Evolutionary conservation across 1,140 invertebrate species (phyloP), one percentile per base, ranked within the genome.

Genomic region (Calephelis nemesis): DNA sequence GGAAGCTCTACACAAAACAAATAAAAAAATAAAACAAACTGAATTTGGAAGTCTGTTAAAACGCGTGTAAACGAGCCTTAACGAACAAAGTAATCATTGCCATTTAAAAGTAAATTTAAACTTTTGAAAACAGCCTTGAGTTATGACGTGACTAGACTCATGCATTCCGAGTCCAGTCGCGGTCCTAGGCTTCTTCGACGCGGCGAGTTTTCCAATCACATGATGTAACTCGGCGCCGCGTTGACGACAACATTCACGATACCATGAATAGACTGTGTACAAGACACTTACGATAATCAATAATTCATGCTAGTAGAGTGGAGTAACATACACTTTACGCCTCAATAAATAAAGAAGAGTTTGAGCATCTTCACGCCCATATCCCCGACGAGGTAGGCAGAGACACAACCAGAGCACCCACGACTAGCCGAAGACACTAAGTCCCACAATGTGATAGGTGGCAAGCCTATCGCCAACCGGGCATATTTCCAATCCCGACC

Each of bases 191-290:
- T 72, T 78, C 74, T 65, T 71, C 66, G 72, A 81, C 79, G 77
- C 81, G 76, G 68, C 78, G 79, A 83, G 78, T 83, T 85, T 87
- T 87, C 84, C 83, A 81, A 85, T 79, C 69, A 77, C 49, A 76
- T 87, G 83, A 87, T 81, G 84, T 85, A 84, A 87, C 73, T 69
- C 70, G 84, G 84, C 84, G 84, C 82, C 84, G 71, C 60, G 49
- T 68, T 71, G 79, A 74, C 81, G 82, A 74, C 70, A 62, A 74
- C 74, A 73, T 74, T 70, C 70, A 63, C 63, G 74, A 77, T 73
- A 73, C 72, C 70, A 73, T 74, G 79, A 79, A 75, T 74, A 74
- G 66, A 72, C 71, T 63, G 65, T 65, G 71, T 74, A 67, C 68
- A 48, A 52, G 50, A 73, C 66, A 69, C 64, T 67, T 73, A 67